phyloP scores from a whole-genome alignment of 2,888 invertebrate species.

The Hirtodrosophila duncani region DNA sequence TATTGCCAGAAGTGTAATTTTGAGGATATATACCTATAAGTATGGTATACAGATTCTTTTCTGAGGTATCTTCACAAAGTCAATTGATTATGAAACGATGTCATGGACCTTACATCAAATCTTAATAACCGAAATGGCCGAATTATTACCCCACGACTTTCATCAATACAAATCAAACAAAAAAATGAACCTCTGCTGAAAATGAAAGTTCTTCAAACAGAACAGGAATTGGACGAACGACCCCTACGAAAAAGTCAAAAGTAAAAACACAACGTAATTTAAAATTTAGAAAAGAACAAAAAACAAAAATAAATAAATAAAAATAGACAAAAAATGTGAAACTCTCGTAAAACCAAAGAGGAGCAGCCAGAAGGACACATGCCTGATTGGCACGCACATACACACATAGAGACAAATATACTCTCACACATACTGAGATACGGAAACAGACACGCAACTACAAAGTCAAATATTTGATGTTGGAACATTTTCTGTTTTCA shows the following conservation, averaged over 20 bases:
- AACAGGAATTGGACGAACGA: conserved; percentile 4
- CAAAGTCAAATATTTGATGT: conserved; percentile 71
- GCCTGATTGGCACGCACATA: conserved; percentile 68
- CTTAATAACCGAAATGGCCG: background rate
- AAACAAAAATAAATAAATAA: conserved; percentile 25
- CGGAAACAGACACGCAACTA: conserved; percentile 23
- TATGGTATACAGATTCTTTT: too few species aligned
- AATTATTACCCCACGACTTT: conserved; percentile 4
- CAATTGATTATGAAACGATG: too few species aligned
- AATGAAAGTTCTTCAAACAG: conserved; percentile 45
- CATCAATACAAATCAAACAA: conserved; percentile 38
- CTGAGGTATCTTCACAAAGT: too few species aligned
- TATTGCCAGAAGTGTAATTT: too few species aligned
- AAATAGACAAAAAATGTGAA: too few species aligned
- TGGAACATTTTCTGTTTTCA: conserved; percentile 63
- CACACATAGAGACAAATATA: conserved; percentile 21
- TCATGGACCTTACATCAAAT: too few species aligned
- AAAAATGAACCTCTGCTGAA: conserved; percentile 37
- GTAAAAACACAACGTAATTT: conserved; percentile 56
- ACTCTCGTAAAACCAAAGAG: conserved; percentile 52
- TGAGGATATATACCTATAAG: too few species aligned
- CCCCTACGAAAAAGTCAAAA: conserved; percentile 27
- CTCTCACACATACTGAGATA: background rate
- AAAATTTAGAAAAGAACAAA: conserved; percentile 61
- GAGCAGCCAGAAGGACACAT: conserved; percentile 47